Percentiles rank a stretch among this genome's conserved stretches.
These are phyloP conservation scores for Prunella strophiata DNA, from an alignment of 2,797 vertebrate genomes.

Conservation along the genomic window DNA sequence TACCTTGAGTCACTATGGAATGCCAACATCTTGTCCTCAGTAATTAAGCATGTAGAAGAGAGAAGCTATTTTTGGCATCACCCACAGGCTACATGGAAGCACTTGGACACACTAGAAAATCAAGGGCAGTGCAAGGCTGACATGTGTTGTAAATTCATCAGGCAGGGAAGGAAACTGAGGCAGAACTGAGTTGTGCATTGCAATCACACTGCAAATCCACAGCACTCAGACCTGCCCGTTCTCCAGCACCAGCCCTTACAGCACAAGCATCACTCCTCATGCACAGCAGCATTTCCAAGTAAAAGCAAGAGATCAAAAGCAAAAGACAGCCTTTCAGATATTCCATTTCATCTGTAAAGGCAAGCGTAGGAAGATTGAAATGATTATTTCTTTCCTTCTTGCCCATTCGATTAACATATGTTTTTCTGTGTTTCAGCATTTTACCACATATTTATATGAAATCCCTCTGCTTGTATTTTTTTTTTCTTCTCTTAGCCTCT, in stretches of 20 bases:
- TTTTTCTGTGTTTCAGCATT: constrained; percentile 35
- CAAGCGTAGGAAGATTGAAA: constrained; percentile 22
- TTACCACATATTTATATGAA: constrained; percentile 20
- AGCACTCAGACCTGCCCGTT: rapidly evolving
- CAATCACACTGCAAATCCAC: neutral
- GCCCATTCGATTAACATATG: constrained; percentile 42
- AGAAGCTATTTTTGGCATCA: neutral
- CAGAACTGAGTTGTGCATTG: neutral
- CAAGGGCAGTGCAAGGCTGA: neutral
- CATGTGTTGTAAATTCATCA: neutral
- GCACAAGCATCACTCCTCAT: neutral
- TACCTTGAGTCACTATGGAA: neutral
- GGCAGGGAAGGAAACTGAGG: constrained; percentile 43
- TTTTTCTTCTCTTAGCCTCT: neutral
- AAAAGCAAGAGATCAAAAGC: constrained; percentile 46
- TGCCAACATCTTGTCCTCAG: neutral
- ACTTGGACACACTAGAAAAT: neutral
- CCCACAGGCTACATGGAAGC: neutral
- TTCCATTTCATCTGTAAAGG: constrained; percentile 28
- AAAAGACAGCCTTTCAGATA: constrained; percentile 37
- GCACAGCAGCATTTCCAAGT: constrained; percentile 11
- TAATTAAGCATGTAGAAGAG: neutral
- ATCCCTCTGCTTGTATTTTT: neutral
- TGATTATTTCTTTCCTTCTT: constrained; percentile 16
- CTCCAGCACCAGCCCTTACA: neutral